These are phyloP conservation scores for Pseudopodoces humilis DNA, from an alignment of 2,113 vertebrate species.

Conservation along the genomic window DNA sequence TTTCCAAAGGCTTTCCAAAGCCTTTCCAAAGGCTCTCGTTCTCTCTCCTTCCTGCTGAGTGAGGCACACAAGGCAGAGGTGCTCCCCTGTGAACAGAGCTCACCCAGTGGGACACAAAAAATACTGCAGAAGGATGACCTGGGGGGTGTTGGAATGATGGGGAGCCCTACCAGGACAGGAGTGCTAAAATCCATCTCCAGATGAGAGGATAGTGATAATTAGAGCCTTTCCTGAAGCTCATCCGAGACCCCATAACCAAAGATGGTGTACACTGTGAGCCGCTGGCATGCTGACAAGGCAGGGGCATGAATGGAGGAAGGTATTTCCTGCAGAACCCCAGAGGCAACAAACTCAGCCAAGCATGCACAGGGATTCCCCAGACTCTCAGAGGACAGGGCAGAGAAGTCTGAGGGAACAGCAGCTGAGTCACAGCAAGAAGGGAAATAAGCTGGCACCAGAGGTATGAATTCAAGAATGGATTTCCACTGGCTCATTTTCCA, in stretches of 20 bases:
- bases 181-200: background rate
- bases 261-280: background rate
- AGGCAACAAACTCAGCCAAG: background rate
- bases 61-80: background rate
- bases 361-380: background rate
- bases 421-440: background rate
- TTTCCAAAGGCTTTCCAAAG: background rate
- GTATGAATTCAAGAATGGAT: background rate
- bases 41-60: background rate
- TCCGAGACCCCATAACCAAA: background rate
- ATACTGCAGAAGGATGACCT: fast-evolving
- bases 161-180: background rate
- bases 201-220: background rate
- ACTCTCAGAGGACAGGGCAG: background rate
- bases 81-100: background rate
- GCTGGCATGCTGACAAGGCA: background rate
- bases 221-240: background rate
- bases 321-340: background rate
- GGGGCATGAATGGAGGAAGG: background rate
- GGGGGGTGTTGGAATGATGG: background rate
- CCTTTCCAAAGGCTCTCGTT: background rate
- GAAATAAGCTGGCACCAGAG: background rate
- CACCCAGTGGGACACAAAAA: background rate
- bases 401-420: background rate
- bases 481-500: background rate